Evolutionary conservation across 2,113 vertebrate species (phyloP).

Genomic region (Podarcis raffonei): DNA sequence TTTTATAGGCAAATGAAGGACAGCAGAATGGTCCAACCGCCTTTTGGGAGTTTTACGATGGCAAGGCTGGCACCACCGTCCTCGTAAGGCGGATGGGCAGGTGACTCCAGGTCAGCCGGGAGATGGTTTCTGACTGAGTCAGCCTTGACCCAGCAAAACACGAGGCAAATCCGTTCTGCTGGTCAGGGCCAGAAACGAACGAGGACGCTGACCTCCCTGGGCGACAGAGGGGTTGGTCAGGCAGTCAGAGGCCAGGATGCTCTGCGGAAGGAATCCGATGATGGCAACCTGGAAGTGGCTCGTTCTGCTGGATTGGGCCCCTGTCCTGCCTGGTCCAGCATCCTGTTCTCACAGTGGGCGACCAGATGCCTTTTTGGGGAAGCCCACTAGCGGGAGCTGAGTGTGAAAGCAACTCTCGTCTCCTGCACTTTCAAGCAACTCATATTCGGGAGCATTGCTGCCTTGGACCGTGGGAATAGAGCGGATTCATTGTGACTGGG

Average conservation of each 20-base stretch:
- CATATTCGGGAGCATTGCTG: no score
- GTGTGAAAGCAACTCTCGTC: no score
- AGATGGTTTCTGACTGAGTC: slow-evolving; percentile 68
- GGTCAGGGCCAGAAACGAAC: slow-evolving; percentile 20
- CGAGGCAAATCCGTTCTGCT: slow-evolving; percentile 53
- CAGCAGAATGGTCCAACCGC: slow-evolving; percentile 57
- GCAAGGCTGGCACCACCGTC: slow-evolving; percentile 55
- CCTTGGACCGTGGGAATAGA: no score
- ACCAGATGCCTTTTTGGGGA: neutral
- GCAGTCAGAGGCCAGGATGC: neutral
- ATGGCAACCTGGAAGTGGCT: no score
- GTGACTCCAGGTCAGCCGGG: slow-evolving; percentile 64
- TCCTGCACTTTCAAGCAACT: no score
- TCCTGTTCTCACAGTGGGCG: neutral
- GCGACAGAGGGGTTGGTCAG: neutral
- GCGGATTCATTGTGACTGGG: no score
- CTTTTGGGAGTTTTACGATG: slow-evolving; percentile 65
- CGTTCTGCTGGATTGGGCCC: neutral
- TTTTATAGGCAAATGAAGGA: slow-evolving; percentile 50
- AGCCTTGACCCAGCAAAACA: slow-evolving; percentile 68
- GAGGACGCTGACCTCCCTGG: slow-evolving; percentile 1
- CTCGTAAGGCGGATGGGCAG: neutral
- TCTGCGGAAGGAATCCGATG: neutral
- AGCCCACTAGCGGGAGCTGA: no score
- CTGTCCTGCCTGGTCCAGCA: neutral